Evolutionary conservation across 2,113 vertebrate genomes (phyloP), one percentile per base, ranked within the genome.

Genomic region (Ochotona princeps): DNA sequence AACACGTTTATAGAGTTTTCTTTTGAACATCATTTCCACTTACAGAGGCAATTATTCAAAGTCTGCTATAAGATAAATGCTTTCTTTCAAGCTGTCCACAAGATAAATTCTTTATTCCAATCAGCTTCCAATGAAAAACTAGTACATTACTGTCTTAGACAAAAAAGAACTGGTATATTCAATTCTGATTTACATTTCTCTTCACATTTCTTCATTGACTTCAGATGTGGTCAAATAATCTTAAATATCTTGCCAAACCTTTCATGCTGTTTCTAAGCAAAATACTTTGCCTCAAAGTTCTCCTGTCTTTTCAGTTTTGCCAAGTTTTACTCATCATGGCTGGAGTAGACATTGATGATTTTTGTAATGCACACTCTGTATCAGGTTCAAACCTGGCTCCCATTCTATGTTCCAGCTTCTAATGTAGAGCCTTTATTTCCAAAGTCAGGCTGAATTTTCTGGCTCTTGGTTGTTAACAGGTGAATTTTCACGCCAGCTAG

Each of bases 401-500:
- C 35, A 93, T 95, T 81, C 8, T 51, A 30, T 63, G 9, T 28
- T 90, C 35, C 38, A 87, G 14, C 66, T 87, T 85, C 87, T 74
- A 66, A 83, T 66, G 72, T 47, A 70, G 35, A 94, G 30, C 32
- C 85, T 87, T 78, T 26, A 35, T 84, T 90, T 92, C 76, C 91
- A 92, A 83, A 79, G 21, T 63, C 38, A 79, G 10, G 7, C 44
- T 94, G 76, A 78, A 73, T 32, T 30, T 80, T 80, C 81, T n/a
- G 89, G 0, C 49, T 83, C n/a, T 94, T 75, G 47, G n/a, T 61
- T 47, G 96, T 83, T 94, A 49, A 44, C n/a, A 99, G 98, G 98
- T 95, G 98, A 99, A 97, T 98, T 96, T 85, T 96, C 97, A 90
- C 98, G 98, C 28, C 98, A 98, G 92, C 94, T 98, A 4, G 98